These are phyloP conservation scores for Vireo griseus DNA, from an alignment of 2,797 vertebrate species.

Conservation along the genomic window DNA sequence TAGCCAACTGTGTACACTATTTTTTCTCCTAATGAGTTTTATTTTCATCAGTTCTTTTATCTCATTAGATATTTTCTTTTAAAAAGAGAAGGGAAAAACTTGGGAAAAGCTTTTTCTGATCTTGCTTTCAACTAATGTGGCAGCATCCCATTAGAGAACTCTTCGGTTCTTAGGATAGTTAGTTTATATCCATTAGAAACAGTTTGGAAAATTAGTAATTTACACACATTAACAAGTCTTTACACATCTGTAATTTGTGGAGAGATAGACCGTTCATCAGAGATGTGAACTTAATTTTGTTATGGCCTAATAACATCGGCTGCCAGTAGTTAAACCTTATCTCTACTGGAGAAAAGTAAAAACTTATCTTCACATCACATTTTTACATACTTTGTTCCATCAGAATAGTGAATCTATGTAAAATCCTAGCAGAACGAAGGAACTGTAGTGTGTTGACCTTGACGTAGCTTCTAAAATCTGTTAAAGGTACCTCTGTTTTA, in stretches of 20 bases:
- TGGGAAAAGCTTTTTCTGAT: not conserved
- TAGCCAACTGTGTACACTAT: not conserved
- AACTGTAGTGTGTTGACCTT: not conserved
- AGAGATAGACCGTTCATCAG: not conserved
- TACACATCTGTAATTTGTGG: not conserved
- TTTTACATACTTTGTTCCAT: not conserved
- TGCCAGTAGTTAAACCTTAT: not conserved
- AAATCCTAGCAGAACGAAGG: not conserved
- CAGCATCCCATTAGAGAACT: not conserved
- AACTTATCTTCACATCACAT: not conserved
- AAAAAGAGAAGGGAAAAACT: not conserved
- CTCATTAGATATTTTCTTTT: not conserved
- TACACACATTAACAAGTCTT: not conserved
- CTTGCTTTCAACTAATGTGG: not conserved
- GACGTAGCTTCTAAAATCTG: not conserved
- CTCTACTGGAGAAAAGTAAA: not conserved
- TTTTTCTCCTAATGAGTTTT: not conserved
- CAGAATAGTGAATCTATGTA: not conserved
- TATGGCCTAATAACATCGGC: not conserved
- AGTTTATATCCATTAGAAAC: not conserved
- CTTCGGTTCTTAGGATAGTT: not conserved
- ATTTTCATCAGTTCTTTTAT: not conserved
- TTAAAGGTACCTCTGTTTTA: not conserved
- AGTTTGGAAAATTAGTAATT: not conserved
- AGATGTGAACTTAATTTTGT: not conserved